A percentile compares a stretch with the other conserved stretches of the same genome.
Conservation (phyloP, 2,113 vertebrate species). For the Gopherus flavomarginatus region DNA sequence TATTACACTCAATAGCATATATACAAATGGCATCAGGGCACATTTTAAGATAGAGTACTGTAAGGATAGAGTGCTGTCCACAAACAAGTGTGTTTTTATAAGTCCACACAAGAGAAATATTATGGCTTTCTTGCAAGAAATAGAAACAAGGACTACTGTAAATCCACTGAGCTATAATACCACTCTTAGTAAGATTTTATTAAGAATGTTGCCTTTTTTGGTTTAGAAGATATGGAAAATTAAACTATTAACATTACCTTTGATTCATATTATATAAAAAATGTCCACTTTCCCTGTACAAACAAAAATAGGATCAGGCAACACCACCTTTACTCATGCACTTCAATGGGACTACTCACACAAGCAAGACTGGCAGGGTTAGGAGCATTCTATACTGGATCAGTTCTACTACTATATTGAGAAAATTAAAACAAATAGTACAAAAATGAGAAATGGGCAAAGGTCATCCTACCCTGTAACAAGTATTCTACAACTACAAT, state of each 20-base stretch:
- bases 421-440: constrained; percentile 37
- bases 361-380: not conserved
- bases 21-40: not conserved
- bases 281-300: not conserved
- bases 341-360: not conserved
- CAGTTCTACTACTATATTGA: constrained; percentile 21
- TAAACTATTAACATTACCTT: not conserved
- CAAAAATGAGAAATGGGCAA: not conserved
- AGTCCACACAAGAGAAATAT: not conserved
- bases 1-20: rapidly evolving
- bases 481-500: not conserved
- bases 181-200: not conserved
- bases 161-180: not conserved
- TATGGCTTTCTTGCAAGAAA: not conserved
- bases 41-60: not conserved
- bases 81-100: not conserved
- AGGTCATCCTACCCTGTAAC: too few relatives aligned
- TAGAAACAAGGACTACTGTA: rapidly evolving
- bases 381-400: not conserved
- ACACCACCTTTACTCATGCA: not conserved
- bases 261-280: not conserved
- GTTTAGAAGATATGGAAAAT: not conserved
- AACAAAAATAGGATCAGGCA: not conserved
- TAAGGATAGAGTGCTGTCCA: not conserved
- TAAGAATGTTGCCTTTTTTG: not conserved